phyloP scores from a whole-genome alignment of 1,140 invertebrate genomes.

The Psilanteris sp. region DNA sequence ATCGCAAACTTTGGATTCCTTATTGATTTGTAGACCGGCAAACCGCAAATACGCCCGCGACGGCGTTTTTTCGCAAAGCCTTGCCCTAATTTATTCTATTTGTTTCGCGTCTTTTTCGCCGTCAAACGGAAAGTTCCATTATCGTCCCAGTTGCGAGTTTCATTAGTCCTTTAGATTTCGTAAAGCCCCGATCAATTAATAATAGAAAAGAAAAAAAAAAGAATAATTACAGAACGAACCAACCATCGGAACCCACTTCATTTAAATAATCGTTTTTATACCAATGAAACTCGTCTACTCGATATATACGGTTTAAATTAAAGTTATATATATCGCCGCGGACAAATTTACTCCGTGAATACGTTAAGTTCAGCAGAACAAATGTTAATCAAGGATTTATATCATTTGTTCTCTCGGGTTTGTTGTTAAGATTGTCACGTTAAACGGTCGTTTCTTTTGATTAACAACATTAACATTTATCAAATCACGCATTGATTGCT shows the following conservation, averaged over 20 bases:
- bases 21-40: neutral
- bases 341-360: constrained; percentile 14
- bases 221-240: constrained; percentile 18
- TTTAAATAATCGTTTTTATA: constrained; percentile 24
- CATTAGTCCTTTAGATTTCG: neutral
- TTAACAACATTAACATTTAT: too few relatives aligned
- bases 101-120: constrained; percentile 1
- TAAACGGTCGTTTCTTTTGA: too few relatives aligned
- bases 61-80: constrained; percentile 1
- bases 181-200: constrained; percentile 16
- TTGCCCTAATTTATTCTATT: constrained; percentile 2
- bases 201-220: constrained; percentile 11
- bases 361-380: neutral
- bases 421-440: too few relatives aligned
- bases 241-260: constrained; percentile 6
- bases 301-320: constrained; percentile 27
- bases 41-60: neutral
- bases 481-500: too few relatives aligned
- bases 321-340: constrained; percentile 22
- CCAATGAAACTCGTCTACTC: neutral
- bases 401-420: neutral
- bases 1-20: neutral
- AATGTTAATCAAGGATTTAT: constrained; percentile 32
- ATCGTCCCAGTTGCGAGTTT: neutral
- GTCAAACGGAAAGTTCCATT: constrained; percentile 2